phyloP scores from a whole-genome alignment of 1,140 invertebrate species.

The Bombus soroeensis region DNA sequence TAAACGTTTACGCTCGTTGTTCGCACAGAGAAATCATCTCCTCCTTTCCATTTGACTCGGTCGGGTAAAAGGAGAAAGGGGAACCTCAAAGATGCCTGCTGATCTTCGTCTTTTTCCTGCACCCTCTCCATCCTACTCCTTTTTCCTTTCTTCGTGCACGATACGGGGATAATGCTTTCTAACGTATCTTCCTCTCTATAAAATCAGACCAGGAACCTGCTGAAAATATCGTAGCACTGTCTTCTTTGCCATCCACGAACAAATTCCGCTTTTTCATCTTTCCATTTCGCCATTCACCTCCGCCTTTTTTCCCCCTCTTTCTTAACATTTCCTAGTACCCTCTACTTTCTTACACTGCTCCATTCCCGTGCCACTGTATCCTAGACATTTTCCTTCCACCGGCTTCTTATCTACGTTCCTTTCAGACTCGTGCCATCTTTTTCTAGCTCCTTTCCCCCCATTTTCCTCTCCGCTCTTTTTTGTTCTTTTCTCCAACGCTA shows the following conservation, averaged over 20 bases:
- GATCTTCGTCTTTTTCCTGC: not conserved
- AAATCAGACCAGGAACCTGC: constrained; percentile 53
- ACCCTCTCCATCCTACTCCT: not conserved
- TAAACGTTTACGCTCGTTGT: constrained; percentile 65
- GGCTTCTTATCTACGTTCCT: constrained; percentile 58
- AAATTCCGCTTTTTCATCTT: constrained; percentile 12
- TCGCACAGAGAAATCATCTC: constrained; percentile 57
- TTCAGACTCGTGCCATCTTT: constrained; percentile 44
- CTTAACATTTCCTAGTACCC: not conserved
- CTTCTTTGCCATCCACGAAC: not conserved
- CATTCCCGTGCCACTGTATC: constrained; percentile 34
- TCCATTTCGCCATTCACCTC: not conserved
- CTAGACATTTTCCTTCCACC: constrained; percentile 60
- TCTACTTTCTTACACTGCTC: constrained; percentile 10
- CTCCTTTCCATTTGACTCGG: constrained; percentile 57
- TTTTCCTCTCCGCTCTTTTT: not conserved
- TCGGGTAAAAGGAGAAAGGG: constrained; percentile 18
- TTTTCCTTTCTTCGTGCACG: constrained; percentile 4
- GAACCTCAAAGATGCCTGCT: constrained; percentile 47
- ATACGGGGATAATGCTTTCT: constrained; percentile 56
- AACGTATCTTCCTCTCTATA: constrained; percentile 56
- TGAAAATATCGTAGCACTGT: constrained; percentile 48
- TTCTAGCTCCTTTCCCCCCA: not conserved
- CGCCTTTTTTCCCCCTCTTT: not conserved
- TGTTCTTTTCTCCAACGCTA: constrained; percentile 43